A percentile compares a stretch with the other conserved stretches of the same genome.
phyloP scores from a whole-genome alignment of 2,888 invertebrate genomes.

The Pseudococcus viburni region DNA sequence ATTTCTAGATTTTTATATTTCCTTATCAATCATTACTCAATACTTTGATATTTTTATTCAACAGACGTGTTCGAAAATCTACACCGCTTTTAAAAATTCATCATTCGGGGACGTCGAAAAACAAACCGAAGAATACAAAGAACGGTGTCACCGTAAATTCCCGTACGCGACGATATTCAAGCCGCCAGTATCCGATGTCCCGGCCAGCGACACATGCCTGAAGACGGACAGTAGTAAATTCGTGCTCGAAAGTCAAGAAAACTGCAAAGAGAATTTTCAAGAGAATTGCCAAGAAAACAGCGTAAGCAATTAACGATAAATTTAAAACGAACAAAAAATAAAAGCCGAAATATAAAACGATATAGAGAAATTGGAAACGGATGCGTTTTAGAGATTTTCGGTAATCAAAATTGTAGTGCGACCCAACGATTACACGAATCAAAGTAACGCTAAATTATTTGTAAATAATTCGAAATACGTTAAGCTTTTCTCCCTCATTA shows the following conservation, averaged over 20 bases:
- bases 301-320: conserved; percentile 59
- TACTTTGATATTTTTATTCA: conserved; percentile 69
- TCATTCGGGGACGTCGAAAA: conserved; percentile 84
- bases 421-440: conserved; percentile 23
- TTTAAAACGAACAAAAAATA: neutral
- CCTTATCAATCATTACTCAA: no score
- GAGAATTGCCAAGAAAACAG: conserved; percentile 61
- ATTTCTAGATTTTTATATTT: no score
- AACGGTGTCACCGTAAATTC: conserved; percentile 82
- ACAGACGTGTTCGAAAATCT: conserved; percentile 86
- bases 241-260: conserved; percentile 56
- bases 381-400: conserved; percentile 28
- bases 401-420: conserved; percentile 51
- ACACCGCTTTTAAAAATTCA: conserved; percentile 83
- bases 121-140: conserved; percentile 79
- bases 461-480: conserved; percentile 43
- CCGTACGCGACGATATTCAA: conserved; percentile 85
- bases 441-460: conserved; percentile 40
- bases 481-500: neutral
- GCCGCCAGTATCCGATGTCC: conserved; percentile 69
- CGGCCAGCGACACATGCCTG: conserved; percentile 6
- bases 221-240: conserved; percentile 51
- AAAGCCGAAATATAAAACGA: no score
- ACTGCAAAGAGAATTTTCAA: conserved; percentile 62
- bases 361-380: neutral